These are phyloP conservation scores for Neogale vison DNA, from an alignment of 2,113 vertebrate species.

Conservation along the genomic window DNA sequence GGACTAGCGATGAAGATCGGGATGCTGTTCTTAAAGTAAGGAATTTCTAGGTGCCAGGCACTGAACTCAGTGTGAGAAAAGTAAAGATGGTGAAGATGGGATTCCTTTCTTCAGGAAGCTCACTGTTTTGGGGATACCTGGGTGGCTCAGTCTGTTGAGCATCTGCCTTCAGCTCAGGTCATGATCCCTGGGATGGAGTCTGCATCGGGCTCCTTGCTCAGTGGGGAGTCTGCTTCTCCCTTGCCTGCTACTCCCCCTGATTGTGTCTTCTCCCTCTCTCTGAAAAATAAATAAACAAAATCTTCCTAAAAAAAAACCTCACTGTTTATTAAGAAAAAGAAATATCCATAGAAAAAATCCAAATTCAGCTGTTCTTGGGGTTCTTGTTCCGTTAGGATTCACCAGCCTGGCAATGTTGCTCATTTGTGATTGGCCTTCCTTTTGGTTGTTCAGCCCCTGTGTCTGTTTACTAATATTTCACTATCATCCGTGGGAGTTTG, in stretches of 20 bases:
- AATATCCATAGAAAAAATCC: background rate
- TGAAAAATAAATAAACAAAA: too few species aligned
- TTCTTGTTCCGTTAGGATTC: background rate
- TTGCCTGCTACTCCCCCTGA: too few species aligned
- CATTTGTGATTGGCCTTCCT: background rate
- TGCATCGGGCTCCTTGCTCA: too few species aligned
- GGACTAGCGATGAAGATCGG: background rate
- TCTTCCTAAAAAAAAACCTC: background rate
- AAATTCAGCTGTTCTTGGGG: background rate
- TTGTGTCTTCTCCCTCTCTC: too few species aligned
- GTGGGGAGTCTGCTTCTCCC: too few species aligned
- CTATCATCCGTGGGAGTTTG: background rate
- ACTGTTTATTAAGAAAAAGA: background rate
- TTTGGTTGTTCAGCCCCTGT: background rate
- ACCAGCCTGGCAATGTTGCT: background rate
- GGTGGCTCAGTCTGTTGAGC: too few species aligned
- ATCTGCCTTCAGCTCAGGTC: too few species aligned
- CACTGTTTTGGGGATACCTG: background rate
- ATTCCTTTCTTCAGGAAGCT: background rate
- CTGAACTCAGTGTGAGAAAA: background rate
- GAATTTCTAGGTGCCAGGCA: background rate
- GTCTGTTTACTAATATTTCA: background rate
- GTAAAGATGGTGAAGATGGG: background rate
- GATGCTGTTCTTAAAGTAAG: background rate
- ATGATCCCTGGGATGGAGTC: too few species aligned